A percentile compares a stretch with the other conserved stretches of the same genome.
phyloP scores from a whole-genome alignment of 2,888 invertebrate species.

The Charanyca ferruginea region DNA sequence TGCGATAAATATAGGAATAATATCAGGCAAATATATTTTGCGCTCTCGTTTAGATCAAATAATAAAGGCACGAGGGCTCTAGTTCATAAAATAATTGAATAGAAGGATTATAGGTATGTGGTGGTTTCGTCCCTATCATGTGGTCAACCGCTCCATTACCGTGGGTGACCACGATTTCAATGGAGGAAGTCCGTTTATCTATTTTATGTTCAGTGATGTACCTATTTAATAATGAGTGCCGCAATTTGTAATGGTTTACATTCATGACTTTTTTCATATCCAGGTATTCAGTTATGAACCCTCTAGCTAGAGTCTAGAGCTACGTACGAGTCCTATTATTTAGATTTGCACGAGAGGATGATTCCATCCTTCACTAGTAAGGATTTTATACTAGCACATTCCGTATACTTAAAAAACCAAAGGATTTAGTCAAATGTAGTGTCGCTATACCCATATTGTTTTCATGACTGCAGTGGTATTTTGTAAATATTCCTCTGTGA shows the following conservation, averaged over 20 bases:
- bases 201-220: conserved; percentile 20
- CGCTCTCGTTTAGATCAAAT: conserved; percentile 26
- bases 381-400: too few relatives aligned
- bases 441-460: too few relatives aligned
- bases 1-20: conserved; percentile 9
- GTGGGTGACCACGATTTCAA: conserved; percentile 71
- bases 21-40: conserved; percentile 20
- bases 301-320: too few relatives aligned
- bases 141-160: conserved; percentile 78
- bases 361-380: too few relatives aligned
- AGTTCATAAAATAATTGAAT: conserved; percentile 51
- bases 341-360: too few relatives aligned
- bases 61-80: conserved; percentile 31
- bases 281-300: background rate
- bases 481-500: too few relatives aligned
- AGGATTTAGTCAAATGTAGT: too few relatives aligned
- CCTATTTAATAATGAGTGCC: conserved; percentile 64
- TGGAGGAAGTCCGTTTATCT: conserved; percentile 75
- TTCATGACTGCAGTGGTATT: too few relatives aligned
- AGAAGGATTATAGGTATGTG: conserved; percentile 56
- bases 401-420: too few relatives aligned
- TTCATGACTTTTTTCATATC: background rate
- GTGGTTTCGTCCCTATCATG: conserved; percentile 71
- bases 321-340: too few relatives aligned
- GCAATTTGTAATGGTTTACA: conserved; percentile 32